Evolutionary conservation across 2,113 vertebrate genomes (phyloP).

Genomic region (Alectura lathami): DNA sequence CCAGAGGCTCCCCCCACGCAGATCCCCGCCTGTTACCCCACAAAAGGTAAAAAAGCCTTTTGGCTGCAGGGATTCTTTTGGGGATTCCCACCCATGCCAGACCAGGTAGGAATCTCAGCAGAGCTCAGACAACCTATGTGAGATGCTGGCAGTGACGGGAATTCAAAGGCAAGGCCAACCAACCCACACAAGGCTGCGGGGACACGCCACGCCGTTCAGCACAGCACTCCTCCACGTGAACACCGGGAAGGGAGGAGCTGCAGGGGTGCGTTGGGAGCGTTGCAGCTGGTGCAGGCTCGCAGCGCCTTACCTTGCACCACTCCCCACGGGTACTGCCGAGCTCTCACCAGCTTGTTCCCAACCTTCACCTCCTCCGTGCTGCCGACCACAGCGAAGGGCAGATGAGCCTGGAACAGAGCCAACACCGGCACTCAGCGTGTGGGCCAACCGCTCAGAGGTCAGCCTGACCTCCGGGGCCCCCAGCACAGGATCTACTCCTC

Average conservation of each 20-base stretch:
- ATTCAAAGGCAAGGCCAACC: background rate
- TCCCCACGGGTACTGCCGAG: conserved; percentile 97
- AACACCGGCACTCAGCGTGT: background rate
- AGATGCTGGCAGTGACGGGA: background rate
- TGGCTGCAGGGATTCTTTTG: rapidly evolving
- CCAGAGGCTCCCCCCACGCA: background rate
- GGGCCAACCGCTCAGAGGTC: too few relatives aligned
- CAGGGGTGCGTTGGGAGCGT: background rate
- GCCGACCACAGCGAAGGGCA: conserved; percentile 96
- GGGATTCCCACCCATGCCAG: background rate
- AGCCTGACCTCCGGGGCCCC: background rate
- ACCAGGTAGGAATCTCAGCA: background rate
- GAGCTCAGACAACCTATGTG: background rate
- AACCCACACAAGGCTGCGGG: background rate
- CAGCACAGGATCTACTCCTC: background rate
- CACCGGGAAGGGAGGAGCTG: background rate
- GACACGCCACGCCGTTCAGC: rapidly evolving
- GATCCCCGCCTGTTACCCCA: rapidly evolving
- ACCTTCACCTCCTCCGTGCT: conserved; percentile 97
- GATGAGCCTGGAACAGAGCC: conserved; percentile 84
- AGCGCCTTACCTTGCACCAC: conserved; percentile 92
- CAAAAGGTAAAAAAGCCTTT: background rate
- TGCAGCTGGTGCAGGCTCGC: background rate
- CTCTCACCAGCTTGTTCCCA: conserved; percentile 95
- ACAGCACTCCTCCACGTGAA: background rate